These are phyloP conservation scores for Zoanthus sansibaricus DNA, from an alignment of 92 coral and sea anemone species.

Conservation along the genomic window DNA sequence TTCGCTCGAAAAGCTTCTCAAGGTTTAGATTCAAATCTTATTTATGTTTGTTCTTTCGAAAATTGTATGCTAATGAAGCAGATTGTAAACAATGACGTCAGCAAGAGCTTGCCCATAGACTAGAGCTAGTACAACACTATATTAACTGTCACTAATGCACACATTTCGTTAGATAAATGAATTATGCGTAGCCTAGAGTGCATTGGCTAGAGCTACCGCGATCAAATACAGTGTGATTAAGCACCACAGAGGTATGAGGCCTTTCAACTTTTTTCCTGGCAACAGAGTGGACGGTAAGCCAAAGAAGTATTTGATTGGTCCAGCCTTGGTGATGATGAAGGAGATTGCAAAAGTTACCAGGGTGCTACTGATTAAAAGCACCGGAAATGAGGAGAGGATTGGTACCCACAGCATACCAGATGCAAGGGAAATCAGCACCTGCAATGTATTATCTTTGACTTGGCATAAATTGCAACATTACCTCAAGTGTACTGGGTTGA, in stretches of 20 bases:
- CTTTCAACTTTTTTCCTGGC: slow-evolving; percentile 2
- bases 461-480: not conserved
- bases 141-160: too few relatives aligned
- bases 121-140: too few relatives aligned
- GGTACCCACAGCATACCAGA: slow-evolving; percentile 31
- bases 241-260: not conserved
- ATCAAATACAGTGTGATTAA: not conserved
- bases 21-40: too few relatives aligned
- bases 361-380: not conserved
- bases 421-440: slow-evolving; percentile 5
- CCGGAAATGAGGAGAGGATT: slow-evolving; percentile 12
- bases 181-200: too few relatives aligned
- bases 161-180: too few relatives aligned
- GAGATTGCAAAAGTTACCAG: slow-evolving; percentile 8
- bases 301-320: slow-evolving; percentile 15
- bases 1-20: too few relatives aligned
- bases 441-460: not conserved
- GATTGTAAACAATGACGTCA: too few relatives aligned
- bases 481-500: not conserved
- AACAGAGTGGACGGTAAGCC: not conserved
- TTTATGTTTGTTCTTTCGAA: too few relatives aligned
- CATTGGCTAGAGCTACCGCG: not conserved
- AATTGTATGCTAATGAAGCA: too few relatives aligned
- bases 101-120: too few relatives aligned
- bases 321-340: slow-evolving; percentile 23